A percentile compares a stretch with the other conserved stretches of the same genome.
Evolutionary conservation across 1,140 invertebrate genomes (phyloP).

Genomic region (Penaeus indicus): DNA sequence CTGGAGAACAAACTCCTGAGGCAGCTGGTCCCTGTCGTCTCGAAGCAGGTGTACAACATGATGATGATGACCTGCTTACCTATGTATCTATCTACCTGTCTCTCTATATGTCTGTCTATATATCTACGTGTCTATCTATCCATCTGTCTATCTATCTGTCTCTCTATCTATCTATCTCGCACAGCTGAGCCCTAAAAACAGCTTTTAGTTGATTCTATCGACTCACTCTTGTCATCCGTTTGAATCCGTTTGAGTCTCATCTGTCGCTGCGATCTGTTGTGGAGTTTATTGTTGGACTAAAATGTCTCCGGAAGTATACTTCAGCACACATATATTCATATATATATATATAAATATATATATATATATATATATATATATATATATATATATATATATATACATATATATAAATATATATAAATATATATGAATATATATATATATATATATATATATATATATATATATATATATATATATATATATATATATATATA

Average conservation of each 20-base stretch:
- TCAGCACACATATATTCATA: neutral
- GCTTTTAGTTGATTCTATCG: too few species aligned
- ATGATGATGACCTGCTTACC: too few species aligned
- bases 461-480: constrained; percentile 21
- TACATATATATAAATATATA: constrained; percentile 4
- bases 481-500: neutral
- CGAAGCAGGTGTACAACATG: too few species aligned
- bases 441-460: constrained; percentile 26
- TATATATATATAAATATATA: constrained; percentile 17
- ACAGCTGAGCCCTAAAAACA: too few species aligned
- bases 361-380: neutral
- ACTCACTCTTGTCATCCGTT: too few species aligned
- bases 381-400: constrained; percentile 15
- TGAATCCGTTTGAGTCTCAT: neutral
- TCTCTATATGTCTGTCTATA: too few species aligned
- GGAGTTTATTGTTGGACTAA: neutral
- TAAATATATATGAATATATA: constrained; percentile 8
- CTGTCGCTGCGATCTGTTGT: neutral
- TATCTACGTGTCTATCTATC: too few species aligned
- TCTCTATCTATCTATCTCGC: too few species aligned
- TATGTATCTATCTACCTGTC: too few species aligned
- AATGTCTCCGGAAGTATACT: neutral
- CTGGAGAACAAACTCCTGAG: too few species aligned
- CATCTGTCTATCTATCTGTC: too few species aligned
- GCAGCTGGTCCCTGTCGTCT: too few species aligned